Evolutionary conservation across 2,113 vertebrate genomes (phyloP), one percentile per base, ranked within the genome.

Genomic region (Coracopsis vasa): DNA sequence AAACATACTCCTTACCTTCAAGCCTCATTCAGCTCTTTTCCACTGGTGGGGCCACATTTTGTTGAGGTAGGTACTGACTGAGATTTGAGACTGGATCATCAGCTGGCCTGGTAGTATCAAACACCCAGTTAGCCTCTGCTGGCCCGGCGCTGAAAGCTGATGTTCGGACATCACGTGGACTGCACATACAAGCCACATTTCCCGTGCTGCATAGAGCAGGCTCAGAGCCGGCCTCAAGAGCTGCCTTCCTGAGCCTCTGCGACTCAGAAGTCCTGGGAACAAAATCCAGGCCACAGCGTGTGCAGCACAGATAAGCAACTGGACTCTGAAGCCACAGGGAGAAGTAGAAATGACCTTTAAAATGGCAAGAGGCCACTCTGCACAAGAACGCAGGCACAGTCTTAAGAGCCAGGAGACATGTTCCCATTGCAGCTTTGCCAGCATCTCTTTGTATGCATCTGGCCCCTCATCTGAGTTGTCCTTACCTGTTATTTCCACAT

Each of bases 161-260:
- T 0, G 0, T n/a, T 70, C 16, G 9, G 28, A 37, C 24, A 41
- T n/a, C 41, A 33, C 1, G 0, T 1, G 7, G 66, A 7, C 23
- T 41, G 74, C n/a, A 25, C 0, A 0, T 21, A 51, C 11, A 27
- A 47, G 53, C 23, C 69, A 33, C 6, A 2, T 16, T 70, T 77
- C 45, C 78, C 11, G 1, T 16, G 44, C 31, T 17, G 29, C 4
- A 1, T 4, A 4, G 37, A 31, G 14, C 0, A 0, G 20, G 39
- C 62, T 77, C 4, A 0, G 0, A 0, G 35, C 44, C 73, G 48
- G 64, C 44, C 27, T 72, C 13, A 5, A 33, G 28, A 71, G 7
- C 33, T 67, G 25, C 39, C 60, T 51, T 65, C 71, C 33, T 31
- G 20, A 39, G 21, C 13, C 19, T 7, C 73, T 61, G 7, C 0